A percentile compares a stretch with the other conserved stretches of the same genome.
These are phyloP conservation scores for Crepidodera aurea DNA, from an alignment of 2,888 invertebrate genomes.

Conservation along the genomic window DNA sequence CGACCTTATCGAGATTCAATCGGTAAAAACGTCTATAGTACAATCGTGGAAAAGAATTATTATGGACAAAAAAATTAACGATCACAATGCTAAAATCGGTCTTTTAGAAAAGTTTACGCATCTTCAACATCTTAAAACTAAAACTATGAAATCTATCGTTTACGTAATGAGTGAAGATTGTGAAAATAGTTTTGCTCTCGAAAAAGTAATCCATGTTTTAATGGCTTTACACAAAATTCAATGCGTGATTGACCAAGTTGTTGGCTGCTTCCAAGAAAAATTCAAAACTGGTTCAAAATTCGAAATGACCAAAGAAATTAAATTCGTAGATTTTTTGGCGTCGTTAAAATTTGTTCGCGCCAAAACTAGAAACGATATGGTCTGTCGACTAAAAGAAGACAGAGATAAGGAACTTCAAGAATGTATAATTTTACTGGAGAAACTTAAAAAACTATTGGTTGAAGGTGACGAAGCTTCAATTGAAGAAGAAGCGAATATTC, in stretches of 20 bases:
- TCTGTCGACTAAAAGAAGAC: conserved; percentile 63
- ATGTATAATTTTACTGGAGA: conserved; percentile 50
- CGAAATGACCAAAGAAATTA: conserved; percentile 64
- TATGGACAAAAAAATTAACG: conserved; percentile 48
- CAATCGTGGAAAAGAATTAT: conserved; percentile 55
- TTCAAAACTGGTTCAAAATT: conserved; percentile 62
- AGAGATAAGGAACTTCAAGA: conserved; percentile 60
- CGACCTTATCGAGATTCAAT: conserved; percentile 52
- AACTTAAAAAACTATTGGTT: conserved; percentile 61
- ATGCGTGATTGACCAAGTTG: conserved; percentile 51
- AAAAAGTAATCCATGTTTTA: conserved; percentile 52
- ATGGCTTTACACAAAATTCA: conserved; percentile 56
- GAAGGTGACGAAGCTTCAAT: conserved; percentile 62
- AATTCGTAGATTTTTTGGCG: conserved; percentile 60
- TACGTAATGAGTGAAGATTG: conserved; percentile 41
- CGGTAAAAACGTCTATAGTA: conserved; percentile 50
- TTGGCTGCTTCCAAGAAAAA: conserved; percentile 53
- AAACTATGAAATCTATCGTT: conserved; percentile 44
- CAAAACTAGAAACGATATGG: conserved; percentile 65
- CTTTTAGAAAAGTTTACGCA: conserved; percentile 53
- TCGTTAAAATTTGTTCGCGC: conserved; percentile 67
- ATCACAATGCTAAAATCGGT: conserved; percentile 50
- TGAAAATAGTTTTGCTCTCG: conserved; percentile 50
- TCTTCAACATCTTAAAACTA: conserved; percentile 51
- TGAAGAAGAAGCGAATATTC: conserved; percentile 55